phyloP scores from a whole-genome alignment of 2,888 invertebrate species.

The Ashinkailepas kermadecensis region DNA sequence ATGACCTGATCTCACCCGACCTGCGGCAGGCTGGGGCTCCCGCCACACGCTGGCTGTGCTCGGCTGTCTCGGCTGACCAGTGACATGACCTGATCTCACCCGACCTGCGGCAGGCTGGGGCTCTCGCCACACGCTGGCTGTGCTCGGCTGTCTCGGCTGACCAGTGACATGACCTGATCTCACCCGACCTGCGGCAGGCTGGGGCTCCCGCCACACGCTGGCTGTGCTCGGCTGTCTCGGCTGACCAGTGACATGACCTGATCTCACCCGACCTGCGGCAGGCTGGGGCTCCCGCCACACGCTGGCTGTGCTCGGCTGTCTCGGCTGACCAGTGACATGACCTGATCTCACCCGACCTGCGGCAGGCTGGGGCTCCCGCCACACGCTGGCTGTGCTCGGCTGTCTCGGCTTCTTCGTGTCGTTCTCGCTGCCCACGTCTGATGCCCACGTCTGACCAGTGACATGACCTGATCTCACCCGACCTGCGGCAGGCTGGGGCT shows the following conservation, averaged over 20 bases:
- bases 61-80: slow-evolving; percentile 31
- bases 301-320: slow-evolving; percentile 30
- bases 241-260: slow-evolving; percentile 21
- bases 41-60: slow-evolving; percentile 31
- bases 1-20: not conserved
- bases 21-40: slow-evolving; percentile 27
- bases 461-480: not conserved
- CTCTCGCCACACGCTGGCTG: slow-evolving; percentile 29
- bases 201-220: slow-evolving; percentile 31
- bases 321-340: slow-evolving; percentile 29
- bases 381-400: slow-evolving; percentile 31
- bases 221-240: slow-evolving; percentile 31
- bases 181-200: slow-evolving; percentile 13
- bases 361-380: slow-evolving; percentile 29
- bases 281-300: slow-evolving; percentile 31
- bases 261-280: not conserved
- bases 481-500: slow-evolving; percentile 27
- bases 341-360: not conserved
- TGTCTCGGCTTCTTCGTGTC: slow-evolving; percentile 29
- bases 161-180: slow-evolving; percentile 4
- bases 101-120: slow-evolving; percentile 27
- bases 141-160: slow-evolving; percentile 31
- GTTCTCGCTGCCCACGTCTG: slow-evolving; percentile 30
- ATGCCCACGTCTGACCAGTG: too few species aligned
- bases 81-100: not conserved